A percentile compares a stretch with the other conserved stretches of the same genome.
Conservation (phyloP, 2,113 vertebrate species). For the Junco hyemalis region DNA sequence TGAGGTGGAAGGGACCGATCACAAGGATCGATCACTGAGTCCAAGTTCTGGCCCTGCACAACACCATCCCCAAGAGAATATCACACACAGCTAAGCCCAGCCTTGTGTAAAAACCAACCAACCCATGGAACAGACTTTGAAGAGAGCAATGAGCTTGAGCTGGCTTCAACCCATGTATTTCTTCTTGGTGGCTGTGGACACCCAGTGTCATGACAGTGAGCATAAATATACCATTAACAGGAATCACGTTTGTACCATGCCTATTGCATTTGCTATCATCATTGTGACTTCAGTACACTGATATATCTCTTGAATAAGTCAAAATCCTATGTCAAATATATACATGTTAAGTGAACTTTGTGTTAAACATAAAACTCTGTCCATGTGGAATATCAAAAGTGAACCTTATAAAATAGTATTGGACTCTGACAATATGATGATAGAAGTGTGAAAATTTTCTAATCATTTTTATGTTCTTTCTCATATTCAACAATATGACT, state of each 20-base stretch:
- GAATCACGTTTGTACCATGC: background rate
- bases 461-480: background rate
- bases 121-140: background rate
- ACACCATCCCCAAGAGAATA: background rate
- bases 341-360: background rate
- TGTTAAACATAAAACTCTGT: background rate
- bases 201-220: background rate
- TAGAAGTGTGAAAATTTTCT: background rate
- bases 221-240: background rate
- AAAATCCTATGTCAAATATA: background rate
- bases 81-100: fast-evolving
- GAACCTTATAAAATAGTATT: background rate
- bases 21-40: background rate
- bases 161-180: background rate
- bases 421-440: background rate
- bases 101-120: fast-evolving
- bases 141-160: background rate
- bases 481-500: background rate
- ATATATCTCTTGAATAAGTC: background rate
- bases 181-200: background rate
- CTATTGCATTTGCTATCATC: background rate
- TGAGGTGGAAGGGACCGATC: no score
- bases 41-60: background rate
- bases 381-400: background rate
- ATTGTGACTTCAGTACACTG: background rate